phyloP scores from a whole-genome alignment of 2,888 invertebrate genomes.

The Macrostomum cliftonense region DNA sequence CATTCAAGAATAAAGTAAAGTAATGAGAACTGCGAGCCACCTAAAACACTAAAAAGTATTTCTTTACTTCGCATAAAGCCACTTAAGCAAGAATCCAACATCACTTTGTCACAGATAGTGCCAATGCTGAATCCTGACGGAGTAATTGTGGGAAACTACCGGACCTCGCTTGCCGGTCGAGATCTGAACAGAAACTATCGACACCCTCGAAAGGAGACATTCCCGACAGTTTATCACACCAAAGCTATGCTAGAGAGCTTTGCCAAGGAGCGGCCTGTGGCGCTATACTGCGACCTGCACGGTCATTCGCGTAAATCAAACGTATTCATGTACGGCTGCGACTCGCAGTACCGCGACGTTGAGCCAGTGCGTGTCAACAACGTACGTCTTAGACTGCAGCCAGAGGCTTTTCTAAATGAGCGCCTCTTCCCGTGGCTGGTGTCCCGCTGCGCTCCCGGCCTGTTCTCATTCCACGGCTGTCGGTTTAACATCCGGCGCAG shows the following conservation, averaged over 20 bases:
- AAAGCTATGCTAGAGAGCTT: constrained; percentile 28
- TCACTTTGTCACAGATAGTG: constrained; percentile 48
- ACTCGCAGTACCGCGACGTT: constrained; percentile 17
- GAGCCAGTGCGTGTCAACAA: constrained; percentile 11
- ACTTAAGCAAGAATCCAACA: no score
- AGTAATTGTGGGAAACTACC: constrained; percentile 36
- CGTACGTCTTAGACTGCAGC: constrained; percentile 5
- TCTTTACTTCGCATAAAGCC: no score
- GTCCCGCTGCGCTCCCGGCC: constrained; percentile 15
- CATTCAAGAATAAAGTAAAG: no score
- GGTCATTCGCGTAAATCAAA: constrained; percentile 36
- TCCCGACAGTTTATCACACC: constrained; percentile 31
- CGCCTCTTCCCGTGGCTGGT: constrained; percentile 35
- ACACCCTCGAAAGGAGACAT: constrained; percentile 28
- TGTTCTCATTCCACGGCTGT: constrained; percentile 25
- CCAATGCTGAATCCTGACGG: constrained; percentile 38
- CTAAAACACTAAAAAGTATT: no score
- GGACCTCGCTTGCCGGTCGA: constrained; percentile 27
- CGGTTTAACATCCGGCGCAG: constrained; percentile 31
- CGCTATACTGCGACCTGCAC: constrained; percentile 35
- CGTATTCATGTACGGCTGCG: constrained; percentile 37
- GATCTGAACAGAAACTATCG: constrained; percentile 35
- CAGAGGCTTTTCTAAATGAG: constrained; percentile 26
- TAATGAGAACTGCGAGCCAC: no score
- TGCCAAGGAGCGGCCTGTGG: constrained; percentile 18